Evolutionary conservation across 1,140 invertebrate genomes (phyloP).

Genomic region (Caenorhabditis briggsae): DNA sequence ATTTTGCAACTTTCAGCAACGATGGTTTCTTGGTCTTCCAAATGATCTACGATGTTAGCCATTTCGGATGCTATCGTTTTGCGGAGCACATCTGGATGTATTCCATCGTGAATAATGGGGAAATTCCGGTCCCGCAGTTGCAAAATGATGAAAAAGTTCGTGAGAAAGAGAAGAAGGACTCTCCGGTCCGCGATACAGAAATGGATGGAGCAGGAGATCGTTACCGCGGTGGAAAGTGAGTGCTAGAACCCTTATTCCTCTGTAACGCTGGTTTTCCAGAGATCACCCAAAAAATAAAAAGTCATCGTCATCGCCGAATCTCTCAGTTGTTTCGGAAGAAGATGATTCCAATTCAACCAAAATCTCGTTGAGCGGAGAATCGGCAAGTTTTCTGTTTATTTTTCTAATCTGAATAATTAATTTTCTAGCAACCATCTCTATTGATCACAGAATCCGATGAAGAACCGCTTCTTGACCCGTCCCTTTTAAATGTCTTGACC

Average conservation of each 20-base stretch:
- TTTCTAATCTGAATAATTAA: not conserved
- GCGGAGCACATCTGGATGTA: not conserved
- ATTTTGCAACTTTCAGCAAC: not conserved
- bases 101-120: not conserved
- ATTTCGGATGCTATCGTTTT: not conserved
- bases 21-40: conserved; percentile 13
- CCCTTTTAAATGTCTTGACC: not conserved
- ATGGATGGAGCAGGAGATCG: conserved; percentile 20
- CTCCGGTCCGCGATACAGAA: not conserved
- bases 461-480: not conserved
- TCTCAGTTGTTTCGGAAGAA: not conserved
- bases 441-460: conserved; percentile 6
- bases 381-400: not conserved
- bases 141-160: not conserved
- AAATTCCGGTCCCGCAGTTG: not conserved
- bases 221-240: not conserved
- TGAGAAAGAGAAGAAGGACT: not conserved
- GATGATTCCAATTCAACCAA: not conserved
- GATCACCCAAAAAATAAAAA: not conserved
- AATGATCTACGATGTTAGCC: conserved; percentile 4
- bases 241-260: not conserved
- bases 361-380: not conserved
- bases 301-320: not conserved
- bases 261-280: not conserved
- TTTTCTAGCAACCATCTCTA: conserved; percentile 3